Evolutionary conservation across 2,888 invertebrate genomes (phyloP), one percentile per base, ranked within the genome.

Genomic region (Ectemnius cavifrons): DNA sequence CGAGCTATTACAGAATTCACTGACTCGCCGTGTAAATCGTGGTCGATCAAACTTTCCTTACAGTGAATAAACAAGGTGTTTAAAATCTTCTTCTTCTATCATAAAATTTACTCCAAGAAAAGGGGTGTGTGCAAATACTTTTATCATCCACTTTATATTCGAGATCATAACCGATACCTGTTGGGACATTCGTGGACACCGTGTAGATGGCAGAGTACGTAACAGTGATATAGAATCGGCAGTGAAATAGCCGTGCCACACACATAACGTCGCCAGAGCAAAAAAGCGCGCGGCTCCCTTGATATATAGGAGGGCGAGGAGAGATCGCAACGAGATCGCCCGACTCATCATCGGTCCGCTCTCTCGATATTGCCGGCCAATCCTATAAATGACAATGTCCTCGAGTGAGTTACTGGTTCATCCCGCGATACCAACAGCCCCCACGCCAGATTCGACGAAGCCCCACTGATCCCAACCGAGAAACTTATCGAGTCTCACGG

Each of bases 171-270:
- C 8, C 11, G 37, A 37, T 11, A 37, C 8, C 8, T 37, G 11
- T 37, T 6, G 8, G 8, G 16, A 52, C 14, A 16, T 23, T 3
- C 72, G 68, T 67, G 59, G 1, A 65, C 81, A 74, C 81, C 73
- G 73, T 57, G 72, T 82, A 79, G 28, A 80, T 73, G 63, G 68
- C 60, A 69, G 57, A 65, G 47, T 65, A 67, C 72, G 61, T 79
- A 67, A 56, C 58, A 65, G 63, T 75, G 75, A 78, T 71, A 76
- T 73, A 78, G 73, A 72, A 69, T 78, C 67, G 71, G 71, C 67
- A 66, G 61, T 58, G 76, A 76, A 67, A 73, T 73, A 60, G 80
- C 75, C 63, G 75, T 71, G 68, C 58, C 69, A 62, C 71, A 60
- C 78, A 70, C 69, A 78, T 73, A 65, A 73, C 73, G 75, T 67